Conservation (phyloP, 2,888 invertebrate species). For the Callyntrura sp. region DNA sequence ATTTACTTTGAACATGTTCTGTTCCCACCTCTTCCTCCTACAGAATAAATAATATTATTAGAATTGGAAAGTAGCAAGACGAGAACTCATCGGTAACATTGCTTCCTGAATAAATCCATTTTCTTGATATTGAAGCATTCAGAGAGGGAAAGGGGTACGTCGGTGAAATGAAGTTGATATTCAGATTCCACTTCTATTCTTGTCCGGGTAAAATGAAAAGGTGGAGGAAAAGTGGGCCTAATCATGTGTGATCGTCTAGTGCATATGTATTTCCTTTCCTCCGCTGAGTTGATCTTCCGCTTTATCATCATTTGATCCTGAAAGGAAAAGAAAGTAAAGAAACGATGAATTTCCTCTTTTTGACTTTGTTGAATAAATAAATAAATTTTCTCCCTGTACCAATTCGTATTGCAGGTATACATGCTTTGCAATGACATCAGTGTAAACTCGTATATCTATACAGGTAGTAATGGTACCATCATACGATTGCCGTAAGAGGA, state of each 20-base stretch:
- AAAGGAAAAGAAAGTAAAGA: background rate
- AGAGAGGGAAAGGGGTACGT: background rate
- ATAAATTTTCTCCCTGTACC: background rate
- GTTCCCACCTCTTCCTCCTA: conserved; percentile 20
- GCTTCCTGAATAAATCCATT: conserved; percentile 41
- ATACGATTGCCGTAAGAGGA: background rate
- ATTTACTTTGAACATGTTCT: conserved; percentile 62
- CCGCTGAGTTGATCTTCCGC: background rate
- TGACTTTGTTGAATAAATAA: conserved; percentile 21
- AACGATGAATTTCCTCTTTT: conserved; percentile 8
- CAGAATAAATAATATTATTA: conserved; percentile 52
- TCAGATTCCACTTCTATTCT: conserved; percentile 23
- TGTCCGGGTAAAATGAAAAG: conserved; percentile 16
- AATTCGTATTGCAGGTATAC: no score
- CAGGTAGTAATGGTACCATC: no score
- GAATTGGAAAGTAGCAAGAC: conserved; percentile 36
- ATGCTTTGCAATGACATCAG: no score
- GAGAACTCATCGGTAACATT: background rate
- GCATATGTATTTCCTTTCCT: background rate
- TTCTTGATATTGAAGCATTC: background rate
- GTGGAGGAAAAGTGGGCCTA: conserved; percentile 36
- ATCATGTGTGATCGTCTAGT: background rate
- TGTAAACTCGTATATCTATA: no score
- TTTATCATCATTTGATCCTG: conserved; percentile 1
- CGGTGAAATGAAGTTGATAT: conserved; percentile 4